These are phyloP conservation scores for Sparidentex hasta DNA, from an alignment of 2,797 vertebrate species.

Conservation along the genomic window DNA sequence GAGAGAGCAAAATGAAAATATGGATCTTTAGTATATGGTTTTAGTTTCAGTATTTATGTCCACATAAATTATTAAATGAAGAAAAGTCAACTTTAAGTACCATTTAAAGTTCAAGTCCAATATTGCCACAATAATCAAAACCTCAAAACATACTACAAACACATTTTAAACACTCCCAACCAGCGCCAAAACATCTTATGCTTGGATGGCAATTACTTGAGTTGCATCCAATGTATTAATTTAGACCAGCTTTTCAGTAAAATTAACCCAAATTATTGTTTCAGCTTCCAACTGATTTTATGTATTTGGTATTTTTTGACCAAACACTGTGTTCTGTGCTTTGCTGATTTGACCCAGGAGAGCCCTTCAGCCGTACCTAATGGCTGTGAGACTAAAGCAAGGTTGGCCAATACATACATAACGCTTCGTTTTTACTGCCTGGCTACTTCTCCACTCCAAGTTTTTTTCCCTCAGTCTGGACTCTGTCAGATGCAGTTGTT, in stretches of 20 bases:
- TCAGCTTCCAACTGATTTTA: slow-evolving; percentile 73
- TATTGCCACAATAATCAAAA: slow-evolving; percentile 50
- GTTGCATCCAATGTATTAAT: slow-evolving; percentile 63
- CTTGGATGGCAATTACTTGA: slow-evolving; percentile 66
- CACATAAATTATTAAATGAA: slow-evolving; percentile 37
- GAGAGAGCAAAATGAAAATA: slow-evolving; percentile 14
- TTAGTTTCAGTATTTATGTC: slow-evolving; percentile 44
- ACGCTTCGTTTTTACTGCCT: slow-evolving; percentile 65
- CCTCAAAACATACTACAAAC: slow-evolving; percentile 38
- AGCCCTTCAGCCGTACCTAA: slow-evolving; percentile 48
- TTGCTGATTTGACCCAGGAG: slow-evolving; percentile 67
- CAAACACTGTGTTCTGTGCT: slow-evolving; percentile 64
- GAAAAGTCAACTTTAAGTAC: slow-evolving; percentile 26
- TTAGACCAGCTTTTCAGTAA: slow-evolving; percentile 51
- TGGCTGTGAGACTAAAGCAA: slow-evolving; percentile 52
- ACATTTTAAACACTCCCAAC: slow-evolving; percentile 10
- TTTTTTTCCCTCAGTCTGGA: slow-evolving; percentile 62
- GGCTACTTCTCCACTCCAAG: slow-evolving; percentile 50
- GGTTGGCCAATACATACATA: slow-evolving; percentile 71
- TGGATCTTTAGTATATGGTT: slow-evolving; percentile 21
- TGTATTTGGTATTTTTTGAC: slow-evolving; percentile 74
- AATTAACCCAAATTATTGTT: slow-evolving; percentile 73
- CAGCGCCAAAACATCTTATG: slow-evolving; percentile 60
- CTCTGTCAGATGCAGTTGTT: slow-evolving; percentile 63
- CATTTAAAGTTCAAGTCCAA: slow-evolving; percentile 44